Conservation (phyloP, 2,888 invertebrate species). For the Myathropa florea region DNA sequence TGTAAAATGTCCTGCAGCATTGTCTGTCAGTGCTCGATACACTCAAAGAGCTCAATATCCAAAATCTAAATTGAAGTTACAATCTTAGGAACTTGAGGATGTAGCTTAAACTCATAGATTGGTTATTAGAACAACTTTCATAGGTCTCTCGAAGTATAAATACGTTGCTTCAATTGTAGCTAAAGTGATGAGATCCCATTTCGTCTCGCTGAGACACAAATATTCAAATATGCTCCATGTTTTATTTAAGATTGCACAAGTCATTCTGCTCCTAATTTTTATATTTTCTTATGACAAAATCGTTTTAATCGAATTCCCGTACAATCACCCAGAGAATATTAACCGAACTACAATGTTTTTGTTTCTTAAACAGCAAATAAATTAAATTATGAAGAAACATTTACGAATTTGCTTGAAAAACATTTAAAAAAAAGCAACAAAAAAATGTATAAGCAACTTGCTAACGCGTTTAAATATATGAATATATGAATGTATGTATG, state of each 20-base stretch:
- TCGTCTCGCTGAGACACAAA: no score
- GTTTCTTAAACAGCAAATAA: background rate
- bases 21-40: no score
- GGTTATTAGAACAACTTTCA: no score
- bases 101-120: no score
- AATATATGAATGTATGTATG: slow-evolving; percentile 13
- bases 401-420: slow-evolving; percentile 10
- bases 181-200: no score
- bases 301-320: background rate
- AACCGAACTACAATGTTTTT: background rate
- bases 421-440: background rate
- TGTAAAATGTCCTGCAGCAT: no score
- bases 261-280: background rate
- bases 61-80: no score
- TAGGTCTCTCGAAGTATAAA: no score
- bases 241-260: background rate
- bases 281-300: background rate
- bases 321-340: background rate
- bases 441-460: slow-evolving; percentile 19
- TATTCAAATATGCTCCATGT: no score
- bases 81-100: no score
- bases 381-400: background rate
- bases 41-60: no score
- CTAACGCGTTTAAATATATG: slow-evolving; percentile 19
- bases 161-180: no score